Evolutionary conservation across 92 coral and sea anemone genomes (phyloP).

Genomic region (Phenganax marumi): DNA sequence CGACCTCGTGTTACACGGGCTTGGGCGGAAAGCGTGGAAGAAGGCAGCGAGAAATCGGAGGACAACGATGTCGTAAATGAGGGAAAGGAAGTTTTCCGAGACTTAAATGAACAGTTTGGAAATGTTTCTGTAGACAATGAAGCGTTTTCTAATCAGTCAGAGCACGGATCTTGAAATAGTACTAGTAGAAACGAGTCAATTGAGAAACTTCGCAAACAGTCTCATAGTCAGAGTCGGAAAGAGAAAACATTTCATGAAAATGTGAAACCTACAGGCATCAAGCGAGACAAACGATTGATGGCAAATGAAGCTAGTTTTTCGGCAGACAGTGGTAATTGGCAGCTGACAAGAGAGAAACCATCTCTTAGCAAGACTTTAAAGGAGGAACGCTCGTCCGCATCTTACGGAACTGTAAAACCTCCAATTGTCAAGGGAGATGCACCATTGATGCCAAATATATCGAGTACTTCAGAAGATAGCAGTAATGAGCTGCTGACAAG

Average conservation of each 20-base stretch:
- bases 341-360: neutral
- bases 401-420: neutral
- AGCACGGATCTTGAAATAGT: neutral
- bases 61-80: neutral
- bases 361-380: neutral
- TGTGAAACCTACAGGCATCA: neutral
- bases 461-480: neutral
- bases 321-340: neutral
- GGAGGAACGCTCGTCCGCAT: neutral
- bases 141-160: neutral
- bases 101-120: conserved; percentile 29
- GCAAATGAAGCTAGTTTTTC: neutral
- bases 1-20: conserved; percentile 14
- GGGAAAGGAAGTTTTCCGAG: conserved; percentile 20
- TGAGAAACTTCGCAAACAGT: no score
- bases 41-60: neutral
- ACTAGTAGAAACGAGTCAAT: no score
- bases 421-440: neutral
- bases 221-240: no score
- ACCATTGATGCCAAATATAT: neutral
- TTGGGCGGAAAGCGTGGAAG: conserved; percentile 19
- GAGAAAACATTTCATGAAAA: neutral
- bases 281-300: neutral
- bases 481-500: neutral
- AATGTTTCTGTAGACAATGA: conserved; percentile 12